Conservation (phyloP, 2,113 vertebrate species). For the Catharus minimus region DNA sequence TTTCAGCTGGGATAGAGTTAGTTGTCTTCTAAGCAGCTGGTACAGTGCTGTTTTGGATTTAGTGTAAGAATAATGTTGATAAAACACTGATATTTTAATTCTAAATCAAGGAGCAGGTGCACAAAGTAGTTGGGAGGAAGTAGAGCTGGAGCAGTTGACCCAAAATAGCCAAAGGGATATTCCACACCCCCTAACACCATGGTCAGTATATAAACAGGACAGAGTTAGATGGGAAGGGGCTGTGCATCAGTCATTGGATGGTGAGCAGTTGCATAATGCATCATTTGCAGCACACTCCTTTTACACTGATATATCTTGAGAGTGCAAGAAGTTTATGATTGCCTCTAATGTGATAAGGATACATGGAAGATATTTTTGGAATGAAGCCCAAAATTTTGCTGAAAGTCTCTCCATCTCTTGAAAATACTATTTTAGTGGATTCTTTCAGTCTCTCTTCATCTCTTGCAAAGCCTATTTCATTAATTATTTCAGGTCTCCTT, state of each 20-base stretch:
- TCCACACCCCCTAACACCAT: neutral
- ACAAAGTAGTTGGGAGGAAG: neutral
- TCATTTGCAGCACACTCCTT: neutral
- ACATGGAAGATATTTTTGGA: neutral
- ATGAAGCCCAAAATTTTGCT: neutral
- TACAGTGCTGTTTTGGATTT: neutral
- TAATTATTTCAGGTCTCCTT: neutral
- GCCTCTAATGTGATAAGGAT: neutral
- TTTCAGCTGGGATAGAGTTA: neutral
- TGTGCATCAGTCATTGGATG: neutral
- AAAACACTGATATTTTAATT: neutral
- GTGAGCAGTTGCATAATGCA: neutral
- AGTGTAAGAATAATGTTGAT: neutral
- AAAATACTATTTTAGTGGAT: neutral
- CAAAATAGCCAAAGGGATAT: neutral
- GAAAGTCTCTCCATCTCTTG: neutral
- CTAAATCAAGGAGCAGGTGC: neutral
- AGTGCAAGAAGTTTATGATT: neutral
- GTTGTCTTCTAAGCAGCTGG: neutral
- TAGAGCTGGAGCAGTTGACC: neutral
- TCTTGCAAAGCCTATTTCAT: neutral
- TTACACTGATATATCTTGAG: neutral
- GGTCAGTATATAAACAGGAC: neutral
- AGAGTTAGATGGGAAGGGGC: neutral
- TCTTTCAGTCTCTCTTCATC: neutral